Evolutionary conservation across 2,888 invertebrate species (phyloP), one percentile per base, ranked within the genome.

Genomic region (Melieria omissa): DNA sequence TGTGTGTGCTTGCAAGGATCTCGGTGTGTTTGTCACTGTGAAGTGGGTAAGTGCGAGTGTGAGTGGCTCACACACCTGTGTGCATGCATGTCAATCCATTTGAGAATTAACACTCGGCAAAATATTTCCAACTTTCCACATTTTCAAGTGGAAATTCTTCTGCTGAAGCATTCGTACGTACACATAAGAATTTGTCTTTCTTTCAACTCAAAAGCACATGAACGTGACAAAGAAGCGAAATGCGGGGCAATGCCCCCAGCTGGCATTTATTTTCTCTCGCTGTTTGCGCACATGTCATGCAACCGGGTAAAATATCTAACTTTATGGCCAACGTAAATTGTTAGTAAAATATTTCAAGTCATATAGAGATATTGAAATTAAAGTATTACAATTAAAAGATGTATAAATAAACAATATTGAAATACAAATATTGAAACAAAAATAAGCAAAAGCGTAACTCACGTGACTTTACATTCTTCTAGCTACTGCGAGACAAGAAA

Each of bases 11-110:
- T 8, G 8, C 49, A n/a, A n/a, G 52, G 52, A 14, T 52, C n/a
- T 14, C 14, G 6, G 52, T 52, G 52, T 52, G 12, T 49, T 9
- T 49, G 49, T 49, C 49, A 10, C 10, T 49, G 49, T 3, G 49
- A 49, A 49, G 75, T 77, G 73, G 54, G 29, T 60, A 47, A 46
- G 54, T 16, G 16, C 14, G 63, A 41, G 63, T 54, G n/a, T 52
- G 46, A 60, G 45, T 54, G 58, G 29, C 12, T 44, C 65, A 47
- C 65, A n/a, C 65, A 45, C 61, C 46, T 60, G 9, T 67, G 41
- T 63, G 41, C 45, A 61, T 81, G 77, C 82, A 76, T 81, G 81
- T 81, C 81, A 79, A 79, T 79, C 76, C 76, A 76, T 75, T 79
- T 78, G 73, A 73, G 76, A 75, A 75, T 76, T 78, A 78, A 46